A percentile compares a stretch with the other conserved stretches of the same genome.
phyloP scores from a whole-genome alignment of 1,140 invertebrate species.

The Eupristina koningsbergeri region DNA sequence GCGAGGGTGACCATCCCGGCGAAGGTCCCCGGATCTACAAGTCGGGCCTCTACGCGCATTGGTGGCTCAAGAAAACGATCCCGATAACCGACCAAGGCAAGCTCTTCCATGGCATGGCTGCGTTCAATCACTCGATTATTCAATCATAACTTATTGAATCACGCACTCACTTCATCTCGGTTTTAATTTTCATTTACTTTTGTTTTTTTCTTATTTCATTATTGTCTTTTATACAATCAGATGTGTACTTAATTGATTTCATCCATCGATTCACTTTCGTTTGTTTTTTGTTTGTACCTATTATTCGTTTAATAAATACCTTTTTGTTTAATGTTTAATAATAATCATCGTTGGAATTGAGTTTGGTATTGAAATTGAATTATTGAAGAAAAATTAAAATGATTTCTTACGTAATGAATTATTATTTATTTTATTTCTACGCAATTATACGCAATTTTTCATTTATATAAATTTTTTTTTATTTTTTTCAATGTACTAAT shows the following conservation, averaged over 20 bases:
- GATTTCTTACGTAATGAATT: too few relatives aligned
- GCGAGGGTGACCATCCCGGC: not conserved
- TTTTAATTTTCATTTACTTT: not conserved
- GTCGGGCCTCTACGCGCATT: conserved; percentile 90
- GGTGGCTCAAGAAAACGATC: conserved; percentile 91
- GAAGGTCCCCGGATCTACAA: conserved; percentile 74
- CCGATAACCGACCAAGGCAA: conserved; percentile 72
- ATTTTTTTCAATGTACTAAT: too few relatives aligned
- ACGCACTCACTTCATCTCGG: not conserved
- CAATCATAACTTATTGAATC: too few relatives aligned
- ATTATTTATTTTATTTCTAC: too few relatives aligned
- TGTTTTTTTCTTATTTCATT: not conserved
- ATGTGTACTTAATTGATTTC: not conserved
- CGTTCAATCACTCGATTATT: conserved; percentile 54
- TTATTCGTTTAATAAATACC: not conserved
- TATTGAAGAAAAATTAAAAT: conserved; percentile 42
- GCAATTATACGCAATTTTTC: too few relatives aligned
- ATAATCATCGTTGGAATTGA: conserved; percentile 19
- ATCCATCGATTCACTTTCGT: not conserved
- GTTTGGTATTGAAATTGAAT: too few relatives aligned
- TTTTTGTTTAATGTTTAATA: conserved; percentile 34
- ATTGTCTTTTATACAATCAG: not conserved
- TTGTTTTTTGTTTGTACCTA: not conserved
- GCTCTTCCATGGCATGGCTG: conserved; percentile 75
- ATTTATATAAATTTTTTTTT: too few relatives aligned